Conservation (phyloP, 2,888 invertebrate genomes). For the Epistrophe grossulariae region DNA sequence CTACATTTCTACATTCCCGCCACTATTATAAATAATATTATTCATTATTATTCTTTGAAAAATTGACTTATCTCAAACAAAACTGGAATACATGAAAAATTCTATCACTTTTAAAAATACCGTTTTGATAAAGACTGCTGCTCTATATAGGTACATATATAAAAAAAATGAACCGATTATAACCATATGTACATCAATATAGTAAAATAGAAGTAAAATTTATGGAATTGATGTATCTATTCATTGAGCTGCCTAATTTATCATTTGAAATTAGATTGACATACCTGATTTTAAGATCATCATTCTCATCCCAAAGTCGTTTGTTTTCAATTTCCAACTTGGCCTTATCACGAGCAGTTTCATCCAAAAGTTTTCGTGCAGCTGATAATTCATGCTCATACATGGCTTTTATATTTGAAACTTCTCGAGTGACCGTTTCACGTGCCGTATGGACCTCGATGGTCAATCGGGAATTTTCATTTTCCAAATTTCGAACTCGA, state of each 20-base stretch:
- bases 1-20: neutral
- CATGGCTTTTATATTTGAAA: slow-evolving; percentile 94
- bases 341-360: slow-evolving; percentile 96
- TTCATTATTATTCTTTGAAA: too few species aligned
- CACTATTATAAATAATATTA: too few species aligned
- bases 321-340: slow-evolving; percentile 96
- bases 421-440: slow-evolving; percentile 94
- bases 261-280: neutral
- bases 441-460: slow-evolving; percentile 92
- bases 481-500: slow-evolving; percentile 94
- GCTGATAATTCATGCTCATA: slow-evolving; percentile 97
- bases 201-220: too few species aligned
- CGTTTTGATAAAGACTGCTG: too few species aligned
- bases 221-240: neutral
- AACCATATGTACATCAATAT: neutral
- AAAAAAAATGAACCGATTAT: too few species aligned
- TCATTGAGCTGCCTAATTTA: neutral
- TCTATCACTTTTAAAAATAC: too few species aligned
- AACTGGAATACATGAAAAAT: too few species aligned
- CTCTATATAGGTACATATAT: too few species aligned
- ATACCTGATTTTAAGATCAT: slow-evolving; percentile 91
- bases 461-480: slow-evolving; percentile 93
- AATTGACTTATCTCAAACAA: too few species aligned
- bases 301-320: slow-evolving; percentile 93
- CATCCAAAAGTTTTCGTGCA: slow-evolving; percentile 95